Conservation (phyloP, 2,888 invertebrate genomes). For the Hartigia nigra region DNA sequence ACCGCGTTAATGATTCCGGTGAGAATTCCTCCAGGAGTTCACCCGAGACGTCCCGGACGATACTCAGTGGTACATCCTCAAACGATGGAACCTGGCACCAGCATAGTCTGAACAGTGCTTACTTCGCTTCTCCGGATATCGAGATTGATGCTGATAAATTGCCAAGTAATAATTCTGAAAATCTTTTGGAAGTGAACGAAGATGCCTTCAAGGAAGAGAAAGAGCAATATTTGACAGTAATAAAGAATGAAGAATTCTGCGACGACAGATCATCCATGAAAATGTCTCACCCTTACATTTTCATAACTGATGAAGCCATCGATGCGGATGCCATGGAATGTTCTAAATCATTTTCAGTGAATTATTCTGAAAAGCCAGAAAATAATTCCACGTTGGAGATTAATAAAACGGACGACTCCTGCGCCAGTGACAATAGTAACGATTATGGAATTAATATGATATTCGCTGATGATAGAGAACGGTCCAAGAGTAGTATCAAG, state of each 20-base stretch:
- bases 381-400: neutral
- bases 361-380: neutral
- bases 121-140: conserved; percentile 16
- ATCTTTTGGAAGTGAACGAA: neutral
- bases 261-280: neutral
- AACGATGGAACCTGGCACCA: conserved; percentile 21
- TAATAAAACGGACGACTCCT: neutral
- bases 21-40: conserved; percentile 21
- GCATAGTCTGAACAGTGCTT: conserved; percentile 21
- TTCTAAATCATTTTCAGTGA: neutral
- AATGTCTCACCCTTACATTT: conserved; percentile 2
- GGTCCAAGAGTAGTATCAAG: neutral
- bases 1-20: neutral
- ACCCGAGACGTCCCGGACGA: conserved; percentile 16
- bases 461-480: neutral
- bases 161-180: neutral
- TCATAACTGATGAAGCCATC: conserved; percentile 16
- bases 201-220: conserved; percentile 4
- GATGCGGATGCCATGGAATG: neutral
- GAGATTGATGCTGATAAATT: neutral
- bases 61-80: conserved; percentile 14
- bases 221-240: conserved; percentile 17
- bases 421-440: neutral
- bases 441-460: neutral
- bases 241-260: conserved; percentile 11